Conservation (phyloP, 1,140 invertebrate species). For the Eriosoma lanigerum region DNA sequence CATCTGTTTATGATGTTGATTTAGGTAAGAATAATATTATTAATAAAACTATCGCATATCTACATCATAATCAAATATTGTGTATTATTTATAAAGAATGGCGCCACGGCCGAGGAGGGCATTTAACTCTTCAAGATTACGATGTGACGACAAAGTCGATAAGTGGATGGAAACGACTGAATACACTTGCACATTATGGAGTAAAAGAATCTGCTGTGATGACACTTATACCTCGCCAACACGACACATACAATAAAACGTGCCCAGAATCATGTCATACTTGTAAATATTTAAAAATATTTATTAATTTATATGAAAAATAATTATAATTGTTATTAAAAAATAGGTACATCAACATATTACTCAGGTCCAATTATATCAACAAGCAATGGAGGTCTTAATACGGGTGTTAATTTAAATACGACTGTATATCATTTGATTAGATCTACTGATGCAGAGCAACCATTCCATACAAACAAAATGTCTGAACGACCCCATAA, state of each 20-base stretch:
- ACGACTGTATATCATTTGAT: conserved; percentile 74
- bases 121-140: conserved; percentile 88
- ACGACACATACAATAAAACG: conserved; percentile 73
- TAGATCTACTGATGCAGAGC: conserved; percentile 73
- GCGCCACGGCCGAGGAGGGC: conserved; percentile 87
- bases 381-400: conserved; percentile 72
- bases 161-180: conserved; percentile 87
- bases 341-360: conserved; percentile 38
- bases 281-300: conserved; percentile 60
- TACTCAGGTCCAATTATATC: conserved; percentile 56
- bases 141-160: conserved; percentile 87
- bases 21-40: conserved; percentile 61
- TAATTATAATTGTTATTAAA: background rate
- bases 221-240: conserved; percentile 85
- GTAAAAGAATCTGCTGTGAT: conserved; percentile 92
- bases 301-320: background rate
- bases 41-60: too few species aligned
- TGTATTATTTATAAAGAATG: conserved; percentile 66
- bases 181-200: conserved; percentile 90
- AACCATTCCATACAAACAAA: conserved; percentile 62
- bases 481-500: conserved; percentile 78
- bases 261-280: conserved; percentile 82
- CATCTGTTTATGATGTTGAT: conserved; percentile 91
- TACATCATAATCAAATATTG: too few species aligned
- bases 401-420: conserved; percentile 69